These are phyloP conservation scores for Aurelia sp. DNA, from an alignment of 30 jellyfish, hydroid and myxozoan species.

Conservation along the genomic window DNA sequence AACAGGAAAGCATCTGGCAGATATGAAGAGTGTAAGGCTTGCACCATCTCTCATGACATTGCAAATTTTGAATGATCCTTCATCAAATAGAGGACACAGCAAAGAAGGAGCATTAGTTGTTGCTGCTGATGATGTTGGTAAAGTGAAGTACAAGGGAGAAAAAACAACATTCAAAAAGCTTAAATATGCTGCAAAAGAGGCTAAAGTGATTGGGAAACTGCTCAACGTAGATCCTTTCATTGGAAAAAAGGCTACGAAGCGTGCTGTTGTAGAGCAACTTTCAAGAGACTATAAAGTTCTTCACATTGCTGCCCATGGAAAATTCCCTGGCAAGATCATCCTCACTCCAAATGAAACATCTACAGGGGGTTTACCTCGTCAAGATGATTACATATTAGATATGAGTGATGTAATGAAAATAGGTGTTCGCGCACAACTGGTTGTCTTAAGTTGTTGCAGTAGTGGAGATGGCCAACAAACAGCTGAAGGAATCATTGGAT, in stretches of 20 bases:
- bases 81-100: too few species aligned
- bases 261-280: neutral
- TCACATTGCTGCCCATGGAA: neutral
- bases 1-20: too few species aligned
- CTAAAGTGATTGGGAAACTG: neutral
- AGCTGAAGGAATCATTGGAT: constrained; percentile 3
- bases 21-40: too few species aligned
- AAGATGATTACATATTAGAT: neutral
- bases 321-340: neutral
- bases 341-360: neutral
- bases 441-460: neutral
- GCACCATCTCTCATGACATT: too few species aligned
- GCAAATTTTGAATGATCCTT: too few species aligned
- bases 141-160: too few species aligned
- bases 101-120: too few species aligned
- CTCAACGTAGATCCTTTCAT: neutral
- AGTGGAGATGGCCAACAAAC: neutral
- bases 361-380: neutral
- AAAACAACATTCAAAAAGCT: too few species aligned
- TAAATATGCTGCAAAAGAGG: neutral
- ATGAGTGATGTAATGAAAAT: neutral
- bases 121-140: too few species aligned
- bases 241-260: neutral
- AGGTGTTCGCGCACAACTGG: neutral
- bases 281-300: neutral